Conservation (phyloP, 2,113 vertebrate species). For the Dolichallabes microphthalmus region DNA sequence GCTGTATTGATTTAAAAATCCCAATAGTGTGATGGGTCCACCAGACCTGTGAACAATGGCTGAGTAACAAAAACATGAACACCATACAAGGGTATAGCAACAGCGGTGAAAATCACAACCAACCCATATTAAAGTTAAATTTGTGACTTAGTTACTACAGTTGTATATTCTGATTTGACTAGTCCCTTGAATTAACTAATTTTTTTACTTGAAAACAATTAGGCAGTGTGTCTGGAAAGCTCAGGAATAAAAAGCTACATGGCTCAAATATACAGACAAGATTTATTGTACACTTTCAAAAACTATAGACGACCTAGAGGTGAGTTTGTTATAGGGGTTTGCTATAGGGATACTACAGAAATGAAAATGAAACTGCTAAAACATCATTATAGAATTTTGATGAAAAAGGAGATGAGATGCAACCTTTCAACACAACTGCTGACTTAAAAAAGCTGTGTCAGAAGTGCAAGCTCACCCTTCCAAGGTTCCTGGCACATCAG, state of each 20-base stretch:
- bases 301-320: neutral
- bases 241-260: neutral
- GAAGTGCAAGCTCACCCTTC: neutral
- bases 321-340: neutral
- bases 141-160: neutral
- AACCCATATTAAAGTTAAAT: neutral
- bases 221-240: neutral
- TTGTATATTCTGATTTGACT: neutral
- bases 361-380: neutral
- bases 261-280: neutral
- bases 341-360: neutral
- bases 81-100: neutral
- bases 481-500: neutral
- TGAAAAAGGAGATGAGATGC: neutral
- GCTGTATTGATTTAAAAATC: too few species aligned
- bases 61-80: too few species aligned
- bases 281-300: neutral
- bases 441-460: neutral
- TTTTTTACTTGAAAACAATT: neutral
- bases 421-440: neutral
- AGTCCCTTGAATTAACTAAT: neutral
- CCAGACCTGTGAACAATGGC: too few species aligned
- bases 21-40: too few species aligned
- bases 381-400: neutral
- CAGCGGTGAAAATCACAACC: neutral